Conservation (phyloP, 2,888 invertebrate species). For the Gortyna flavago region DNA sequence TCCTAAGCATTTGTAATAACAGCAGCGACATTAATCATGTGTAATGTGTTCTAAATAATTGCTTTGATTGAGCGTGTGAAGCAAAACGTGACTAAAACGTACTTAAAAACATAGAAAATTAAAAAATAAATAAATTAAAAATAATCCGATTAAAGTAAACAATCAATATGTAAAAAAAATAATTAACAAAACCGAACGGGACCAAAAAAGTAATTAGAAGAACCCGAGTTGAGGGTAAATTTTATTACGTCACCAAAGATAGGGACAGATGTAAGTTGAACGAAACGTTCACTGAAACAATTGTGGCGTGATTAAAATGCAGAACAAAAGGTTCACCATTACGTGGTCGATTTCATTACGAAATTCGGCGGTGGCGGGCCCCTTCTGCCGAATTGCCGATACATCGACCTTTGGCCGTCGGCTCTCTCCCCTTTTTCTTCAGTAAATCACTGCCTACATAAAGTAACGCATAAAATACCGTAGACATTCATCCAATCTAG, state of each 20-base stretch:
- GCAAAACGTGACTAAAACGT: background rate
- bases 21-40: constrained; percentile 28
- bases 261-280: constrained; percentile 52
- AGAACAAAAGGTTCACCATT: constrained; percentile 68
- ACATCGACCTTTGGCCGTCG: constrained; percentile 56
- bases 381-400: constrained; percentile 56
- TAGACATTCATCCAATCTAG: constrained; percentile 46
- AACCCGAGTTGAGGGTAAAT: constrained; percentile 41
- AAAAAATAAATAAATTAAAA: background rate
- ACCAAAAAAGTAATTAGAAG: constrained; percentile 53
- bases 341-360: constrained; percentile 67
- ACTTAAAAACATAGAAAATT: background rate
- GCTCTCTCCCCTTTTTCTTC: constrained; percentile 57
- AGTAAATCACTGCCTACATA: constrained; percentile 60
- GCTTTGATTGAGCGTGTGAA: constrained; percentile 12
- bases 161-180: constrained; percentile 20
- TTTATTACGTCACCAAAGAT: constrained; percentile 60
- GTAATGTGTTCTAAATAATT: constrained; percentile 35
- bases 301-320: constrained; percentile 66
- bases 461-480: constrained; percentile 46
- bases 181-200: constrained; percentile 23
- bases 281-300: constrained; percentile 52
- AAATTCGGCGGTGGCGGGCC: constrained; percentile 51
- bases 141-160: constrained; percentile 7
- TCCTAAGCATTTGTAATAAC: constrained; percentile 32